Evolutionary conservation across 2,888 invertebrate genomes (phyloP), one percentile per base, ranked within the genome.

Genomic region (Melolontha melolontha): DNA sequence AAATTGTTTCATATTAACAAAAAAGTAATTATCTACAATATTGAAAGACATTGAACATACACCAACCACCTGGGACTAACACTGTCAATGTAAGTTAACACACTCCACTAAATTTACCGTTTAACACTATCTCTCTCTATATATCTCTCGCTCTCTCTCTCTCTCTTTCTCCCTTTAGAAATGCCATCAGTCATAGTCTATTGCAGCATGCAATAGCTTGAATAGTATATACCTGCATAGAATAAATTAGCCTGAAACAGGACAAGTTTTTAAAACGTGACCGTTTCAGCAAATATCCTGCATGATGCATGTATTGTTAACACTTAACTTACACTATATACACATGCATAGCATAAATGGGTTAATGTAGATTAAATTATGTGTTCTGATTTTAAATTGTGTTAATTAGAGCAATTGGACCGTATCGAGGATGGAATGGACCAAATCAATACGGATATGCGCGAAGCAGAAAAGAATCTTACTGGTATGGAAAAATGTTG

Each of bases 401-500:
- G 42, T 64, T 57, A 51, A 47, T 80, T 83, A 97, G 99, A 99
- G 85, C 99, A 99, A 95, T 88, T 99, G 91, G 99, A 99, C 86
- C 92, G 98, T 80, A 96, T 98, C 85, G 99, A 99, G 87, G 98
- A 98, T 87, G 98, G 98, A 47, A 97, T 99, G 97, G 99, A 99
- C 86, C 97, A 98, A 86, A 99, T 99, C 86, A 99, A 99, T 86
- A 93, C 96, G 73, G 99, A 99, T 85, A 99, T 99, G 99, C 92
- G 93, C 80, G 98, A 99, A 84, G 99, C 99, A 14, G 99, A 99
- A 86, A 98, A 99, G 86, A 98, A 99, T 86, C 89, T 99, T 78
- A 98, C 98, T 76, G 98, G 98, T 74, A 97, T 99, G 97, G 99
- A 99, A 87, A 99, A 99, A 85, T 99, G 98, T 85, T 99, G 99